These are phyloP conservation scores for Bombus consobrinus DNA, from an alignment of 1,140 invertebrate species.

Conservation along the genomic window DNA sequence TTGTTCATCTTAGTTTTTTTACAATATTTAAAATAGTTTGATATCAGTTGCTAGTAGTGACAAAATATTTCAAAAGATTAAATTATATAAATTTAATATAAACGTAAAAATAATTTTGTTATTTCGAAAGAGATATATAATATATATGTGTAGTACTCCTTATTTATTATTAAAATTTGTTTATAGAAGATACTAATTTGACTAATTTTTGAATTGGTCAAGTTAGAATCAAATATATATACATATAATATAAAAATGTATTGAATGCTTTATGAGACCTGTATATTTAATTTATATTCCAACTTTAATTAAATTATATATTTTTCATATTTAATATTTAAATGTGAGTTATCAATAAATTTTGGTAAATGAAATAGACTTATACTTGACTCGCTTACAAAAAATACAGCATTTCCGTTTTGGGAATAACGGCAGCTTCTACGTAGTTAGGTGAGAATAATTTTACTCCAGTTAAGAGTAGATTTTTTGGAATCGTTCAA, in stretches of 20 bases:
- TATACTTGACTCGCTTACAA: slow-evolving; percentile 44
- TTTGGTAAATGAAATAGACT: neutral
- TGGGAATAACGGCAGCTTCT: slow-evolving; percentile 59
- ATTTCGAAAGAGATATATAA: neutral
- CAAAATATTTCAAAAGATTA: neutral
- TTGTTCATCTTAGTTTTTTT: neutral
- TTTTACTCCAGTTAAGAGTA: slow-evolving; percentile 49
- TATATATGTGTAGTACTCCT: neutral
- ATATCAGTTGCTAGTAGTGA: neutral
- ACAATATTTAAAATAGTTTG: neutral
- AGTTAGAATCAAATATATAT: no score
- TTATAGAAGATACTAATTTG: slow-evolving; percentile 27
- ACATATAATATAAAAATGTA: neutral
- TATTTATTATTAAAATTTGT: neutral
- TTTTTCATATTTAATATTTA: neutral
- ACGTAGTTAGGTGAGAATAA: slow-evolving; percentile 72
- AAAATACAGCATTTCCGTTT: slow-evolving; percentile 61
- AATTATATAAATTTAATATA: neutral
- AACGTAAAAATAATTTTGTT: slow-evolving; percentile 1
- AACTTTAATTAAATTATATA: neutral
- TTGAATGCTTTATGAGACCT: neutral
- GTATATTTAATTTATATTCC: neutral
- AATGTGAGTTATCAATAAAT: neutral
- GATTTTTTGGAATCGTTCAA: slow-evolving; percentile 36
- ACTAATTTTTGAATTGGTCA: neutral